Percentiles rank a stretch among this genome's conserved stretches.
Evolutionary conservation across 2,797 vertebrate genomes (phyloP).

Genomic region (Dicrostonyx torquatus): DNA sequence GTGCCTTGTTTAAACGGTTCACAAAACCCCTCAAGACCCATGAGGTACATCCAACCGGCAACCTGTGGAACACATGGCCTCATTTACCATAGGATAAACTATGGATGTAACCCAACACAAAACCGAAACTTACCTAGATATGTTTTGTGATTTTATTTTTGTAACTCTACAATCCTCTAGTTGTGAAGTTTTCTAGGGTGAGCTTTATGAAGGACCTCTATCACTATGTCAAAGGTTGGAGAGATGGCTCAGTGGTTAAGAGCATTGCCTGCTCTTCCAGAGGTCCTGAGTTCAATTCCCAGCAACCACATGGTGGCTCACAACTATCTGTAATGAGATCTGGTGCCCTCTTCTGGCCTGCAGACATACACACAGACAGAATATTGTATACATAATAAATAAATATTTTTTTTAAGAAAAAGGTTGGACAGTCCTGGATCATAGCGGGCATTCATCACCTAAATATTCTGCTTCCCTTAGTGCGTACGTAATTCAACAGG

Average conservation of each 20-base stretch:
- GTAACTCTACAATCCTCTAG: not conserved
- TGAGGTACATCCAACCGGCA: not conserved
- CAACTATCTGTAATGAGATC: no score
- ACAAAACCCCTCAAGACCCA: not conserved
- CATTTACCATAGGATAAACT: not conserved
- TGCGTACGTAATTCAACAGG: not conserved
- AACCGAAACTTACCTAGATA: not conserved
- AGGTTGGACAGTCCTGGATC: not conserved
- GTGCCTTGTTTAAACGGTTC: not conserved
- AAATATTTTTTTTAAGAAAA: no score
- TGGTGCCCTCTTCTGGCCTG: no score
- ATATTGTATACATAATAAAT: no score
- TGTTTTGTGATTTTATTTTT: not conserved
- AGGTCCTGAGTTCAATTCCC: no score
- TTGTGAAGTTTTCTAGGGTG: not conserved
- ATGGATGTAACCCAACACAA: not conserved
- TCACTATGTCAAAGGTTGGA: not conserved
- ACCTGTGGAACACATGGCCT: not conserved
- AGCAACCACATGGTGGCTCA: no score
- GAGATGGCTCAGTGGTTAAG: no score
- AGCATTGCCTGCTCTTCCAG: no score
- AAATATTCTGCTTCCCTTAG: not conserved
- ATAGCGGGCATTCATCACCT: not conserved
- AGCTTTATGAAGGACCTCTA: not conserved
- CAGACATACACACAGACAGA: no score